Base-by-base conservation (phyloP, 2,888 invertebrate species). In the Drosophila koepferae region DNA sequence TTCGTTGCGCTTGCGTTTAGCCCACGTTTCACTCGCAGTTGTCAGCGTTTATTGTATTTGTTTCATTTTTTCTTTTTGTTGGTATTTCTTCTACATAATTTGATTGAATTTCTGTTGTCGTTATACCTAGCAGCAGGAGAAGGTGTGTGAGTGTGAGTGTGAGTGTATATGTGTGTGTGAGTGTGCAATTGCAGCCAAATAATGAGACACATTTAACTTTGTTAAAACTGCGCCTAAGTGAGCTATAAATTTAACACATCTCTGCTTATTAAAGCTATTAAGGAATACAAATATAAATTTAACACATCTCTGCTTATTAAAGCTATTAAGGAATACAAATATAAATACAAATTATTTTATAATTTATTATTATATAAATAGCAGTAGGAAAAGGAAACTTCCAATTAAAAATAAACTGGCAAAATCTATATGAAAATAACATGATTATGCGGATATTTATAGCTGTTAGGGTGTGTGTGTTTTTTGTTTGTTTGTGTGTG, bases 401-500 rank as follows among this genome's bases (percentile, higher is more conserved):
- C 31, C 66, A 66, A 66, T 65, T 66, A 46, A 44, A 23, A 64
- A 74, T 48, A 67, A 49, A 44, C 23, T 34, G 43, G 44, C 61
- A 36, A 31, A 63, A 51, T 43, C 60, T 58, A 38, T 38, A 54
- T 78, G 56, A 54, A 74, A 76, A 74, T 69, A 76, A 34, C 43
- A 59, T 68, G 36, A 20, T 43, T 68, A 54, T 62, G 48, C 44
- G 41, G 41, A 66, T 81, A 79, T 79, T 81, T 77, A 73, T 77
- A 81, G 81, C 72, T 54, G 31, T 44, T 36, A 40, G 41, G 18
- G 31, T 49, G 10, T 43, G 48, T 43, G 48, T 44, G 7, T 43
- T 40, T n/a, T 41, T 2, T 51, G 38, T 28, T n/a, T 59, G 41
- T 60, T 12, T 20, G 10, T 20, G 4, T 44, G 20, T 20, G 20